Evolutionary conservation across 2,113 vertebrate genomes (phyloP), one percentile per base, ranked within the genome.

Genomic region (Stictonetta naevosa): DNA sequence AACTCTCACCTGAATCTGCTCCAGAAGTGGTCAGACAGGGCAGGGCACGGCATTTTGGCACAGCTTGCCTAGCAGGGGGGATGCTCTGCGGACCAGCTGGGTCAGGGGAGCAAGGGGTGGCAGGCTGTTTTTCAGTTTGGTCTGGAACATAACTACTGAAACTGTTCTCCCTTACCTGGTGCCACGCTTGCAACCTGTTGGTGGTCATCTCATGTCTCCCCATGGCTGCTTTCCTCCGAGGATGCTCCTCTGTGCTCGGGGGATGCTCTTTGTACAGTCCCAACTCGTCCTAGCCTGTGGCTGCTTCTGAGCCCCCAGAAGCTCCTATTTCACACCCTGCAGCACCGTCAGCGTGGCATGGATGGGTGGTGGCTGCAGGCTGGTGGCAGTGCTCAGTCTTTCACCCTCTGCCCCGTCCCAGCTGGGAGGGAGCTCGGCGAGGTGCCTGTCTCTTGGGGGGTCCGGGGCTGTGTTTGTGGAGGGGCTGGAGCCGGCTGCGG

Each of bases 31-130:
- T 78, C 42, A 78, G 62, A 20, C 40, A 40, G 40, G 44, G 44
- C 12, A 15, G 40, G 63, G 20, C 38, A 64, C 0, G 1, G 53
- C 1, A 0, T 89, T 92, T 48, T 12, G 16, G 33, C 80, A n/a
- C 20, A 69, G 62, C 31, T 77, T 87, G 14, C 13, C 46, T 66
- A 3, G 4, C 23, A 79, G 50, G 75, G 86, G 38, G 76, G 38
- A 64, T 12, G 6, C 23, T 84, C 36, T 8, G 64, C 76, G 64
- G 77, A 72, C 48, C 1, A 0, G 28, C 56, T 67, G 48, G 13
- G 7, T 78, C 52, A 0, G 1, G 17, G 42, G 19, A 19, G 22
- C 3, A 3, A 59, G 22, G 4, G 1, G 8, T 14, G 12, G 2
- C 28, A 15, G 8, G 19, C 23, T 71, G 10, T 48, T 48, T 48